Percentiles rank a stretch among this genome's conserved stretches.
Evolutionary conservation across 2,888 invertebrate species (phyloP).

Genomic region (Dexiosoma caninum): DNA sequence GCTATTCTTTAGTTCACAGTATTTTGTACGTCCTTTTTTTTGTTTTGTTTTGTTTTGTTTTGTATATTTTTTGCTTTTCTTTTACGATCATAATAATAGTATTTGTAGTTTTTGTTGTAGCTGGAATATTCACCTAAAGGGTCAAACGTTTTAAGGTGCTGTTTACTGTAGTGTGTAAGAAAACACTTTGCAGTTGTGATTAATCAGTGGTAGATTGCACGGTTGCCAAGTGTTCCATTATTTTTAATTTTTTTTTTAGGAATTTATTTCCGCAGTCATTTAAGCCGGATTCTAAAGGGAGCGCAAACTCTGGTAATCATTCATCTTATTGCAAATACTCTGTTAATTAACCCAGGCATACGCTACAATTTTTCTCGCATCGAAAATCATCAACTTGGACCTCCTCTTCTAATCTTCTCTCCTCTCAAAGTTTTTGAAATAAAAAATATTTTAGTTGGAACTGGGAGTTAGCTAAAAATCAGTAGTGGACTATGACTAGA

Average conservation of each 20-base stretch:
- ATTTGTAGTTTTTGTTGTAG: constrained; percentile 10
- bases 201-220: constrained; percentile 26
- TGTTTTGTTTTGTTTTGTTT: background rate
- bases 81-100: constrained; percentile 48
- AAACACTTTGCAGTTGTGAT: constrained; percentile 53
- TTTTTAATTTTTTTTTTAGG: background rate
- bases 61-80: too few species aligned
- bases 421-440: too few species aligned
- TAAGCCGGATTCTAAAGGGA: too few species aligned
- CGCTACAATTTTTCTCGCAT: too few species aligned
- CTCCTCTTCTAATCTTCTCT: too few species aligned
- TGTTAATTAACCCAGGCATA: too few species aligned
- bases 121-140: constrained; percentile 45
- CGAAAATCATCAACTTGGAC: too few species aligned
- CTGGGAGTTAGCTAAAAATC: too few species aligned
- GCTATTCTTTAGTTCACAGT: constrained; percentile 16
- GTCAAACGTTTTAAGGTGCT: constrained; percentile 55
- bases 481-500: too few species aligned
- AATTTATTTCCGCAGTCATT: background rate
- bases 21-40: background rate
- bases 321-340: too few species aligned
- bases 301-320: too few species aligned
- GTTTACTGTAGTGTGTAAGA: constrained; percentile 57
- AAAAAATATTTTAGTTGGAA: too few species aligned
- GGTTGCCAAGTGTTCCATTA: background rate